Percentiles rank a stretch among this genome's conserved stretches.
Conservation (phyloP, 1,140 invertebrate genomes). For the Apis mellifera region DNA sequence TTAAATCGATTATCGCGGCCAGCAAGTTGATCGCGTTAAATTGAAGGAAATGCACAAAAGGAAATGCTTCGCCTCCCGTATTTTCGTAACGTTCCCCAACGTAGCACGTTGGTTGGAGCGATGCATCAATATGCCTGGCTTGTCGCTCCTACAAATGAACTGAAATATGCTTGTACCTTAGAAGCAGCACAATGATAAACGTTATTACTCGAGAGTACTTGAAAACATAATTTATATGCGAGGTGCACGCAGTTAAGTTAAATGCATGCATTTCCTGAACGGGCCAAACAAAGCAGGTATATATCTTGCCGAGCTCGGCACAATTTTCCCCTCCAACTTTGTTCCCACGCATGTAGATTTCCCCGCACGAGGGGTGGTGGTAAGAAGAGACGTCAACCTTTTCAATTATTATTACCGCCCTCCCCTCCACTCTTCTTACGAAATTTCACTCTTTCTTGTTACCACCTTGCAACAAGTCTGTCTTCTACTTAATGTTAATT, state of each 20-base stretch:
- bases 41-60: too few relatives aligned
- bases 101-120: background rate
- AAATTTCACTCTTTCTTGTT: too few relatives aligned
- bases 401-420: background rate
- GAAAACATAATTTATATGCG: slow-evolving; percentile 56
- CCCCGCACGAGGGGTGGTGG: background rate
- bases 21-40: too few relatives aligned
- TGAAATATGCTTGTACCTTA: slow-evolving; percentile 33
- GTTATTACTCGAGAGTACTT: slow-evolving; percentile 50
- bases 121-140: slow-evolving; percentile 16
- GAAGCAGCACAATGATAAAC: slow-evolving; percentile 50
- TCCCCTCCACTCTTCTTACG: too few relatives aligned
- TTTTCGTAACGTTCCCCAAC: background rate
- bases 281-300: slow-evolving; percentile 40
- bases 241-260: slow-evolving; percentile 56
- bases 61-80: too few relatives aligned
- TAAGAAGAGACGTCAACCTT: background rate
- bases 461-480: too few relatives aligned
- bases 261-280: slow-evolving; percentile 62
- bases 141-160: slow-evolving; percentile 28
- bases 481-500: too few relatives aligned
- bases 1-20: too few relatives aligned
- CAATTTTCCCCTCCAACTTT: slow-evolving; percentile 32
- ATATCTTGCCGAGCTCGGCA: slow-evolving; percentile 41
- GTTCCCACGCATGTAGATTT: background rate